These are phyloP conservation scores for Tinea pellionella DNA, from an alignment of 2,888 invertebrate genomes.

Conservation along the genomic window DNA sequence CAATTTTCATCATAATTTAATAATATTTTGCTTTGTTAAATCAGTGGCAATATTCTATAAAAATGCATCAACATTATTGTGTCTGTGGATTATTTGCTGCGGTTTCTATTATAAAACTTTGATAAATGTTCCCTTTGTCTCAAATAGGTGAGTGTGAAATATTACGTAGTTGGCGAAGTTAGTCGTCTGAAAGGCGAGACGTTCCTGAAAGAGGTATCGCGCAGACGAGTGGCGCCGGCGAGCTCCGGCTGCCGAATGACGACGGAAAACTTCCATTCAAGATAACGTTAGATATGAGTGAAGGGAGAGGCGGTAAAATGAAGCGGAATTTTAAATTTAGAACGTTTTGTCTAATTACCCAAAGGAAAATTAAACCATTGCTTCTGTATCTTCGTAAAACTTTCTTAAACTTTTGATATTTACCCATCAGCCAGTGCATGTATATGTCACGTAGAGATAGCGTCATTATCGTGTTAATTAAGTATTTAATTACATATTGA, in stretches of 20 bases:
- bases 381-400: neutral
- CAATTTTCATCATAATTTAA: no score
- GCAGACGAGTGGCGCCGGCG: conserved; percentile 28
- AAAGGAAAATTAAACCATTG: neutral
- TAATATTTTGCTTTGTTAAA: no score
- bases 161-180: conserved; percentile 12
- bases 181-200: conserved; percentile 11
- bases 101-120: conserved; percentile 5
- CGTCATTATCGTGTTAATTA: neutral
- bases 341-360: neutral
- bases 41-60: no score
- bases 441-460: neutral
- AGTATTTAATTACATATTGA: neutral
- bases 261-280: conserved; percentile 17
- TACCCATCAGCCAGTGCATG: neutral
- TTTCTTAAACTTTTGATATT: neutral
- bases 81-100: neutral
- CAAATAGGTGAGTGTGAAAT: conserved; percentile 7
- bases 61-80: neutral
- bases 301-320: conserved; percentile 7
- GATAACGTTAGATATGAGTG: conserved; percentile 3
- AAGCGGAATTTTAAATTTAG: conserved; percentile 7
- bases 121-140: conserved; percentile 3
- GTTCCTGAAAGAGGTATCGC: conserved; percentile 22
- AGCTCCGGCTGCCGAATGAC: conserved; percentile 33